Percentiles rank a stretch among this genome's conserved stretches.
phyloP scores from a whole-genome alignment of 2,797 vertebrate genomes.

The Eulemur coronatus region DNA sequence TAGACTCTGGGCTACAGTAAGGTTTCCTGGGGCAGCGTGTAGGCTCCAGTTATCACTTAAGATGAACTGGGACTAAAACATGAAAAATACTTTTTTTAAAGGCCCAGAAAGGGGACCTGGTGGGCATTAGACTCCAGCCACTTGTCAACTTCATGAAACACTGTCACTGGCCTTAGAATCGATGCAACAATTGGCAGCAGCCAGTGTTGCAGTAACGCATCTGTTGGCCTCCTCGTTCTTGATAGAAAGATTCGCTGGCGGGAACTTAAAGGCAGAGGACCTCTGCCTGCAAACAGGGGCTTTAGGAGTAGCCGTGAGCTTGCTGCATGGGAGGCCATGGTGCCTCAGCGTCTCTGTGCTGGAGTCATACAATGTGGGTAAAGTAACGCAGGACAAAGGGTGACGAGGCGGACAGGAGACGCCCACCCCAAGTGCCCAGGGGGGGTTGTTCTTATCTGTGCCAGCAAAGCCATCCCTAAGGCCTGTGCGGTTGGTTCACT shows the following conservation, averaged over 20 bases:
- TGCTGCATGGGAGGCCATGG: fast-evolving
- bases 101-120: not conserved
- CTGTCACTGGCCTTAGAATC: not conserved
- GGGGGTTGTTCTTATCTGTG: not conserved
- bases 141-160: not conserved
- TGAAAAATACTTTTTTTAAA: not conserved
- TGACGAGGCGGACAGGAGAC: not conserved
- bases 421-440: no score
- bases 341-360: not conserved
- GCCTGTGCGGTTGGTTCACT: not conserved
- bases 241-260: not conserved
- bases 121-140: not conserved
- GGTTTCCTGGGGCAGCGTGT: not conserved
- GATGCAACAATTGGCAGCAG: not conserved
- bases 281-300: not conserved
- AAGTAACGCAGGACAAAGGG: not conserved
- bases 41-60: not conserved
- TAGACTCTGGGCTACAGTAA: not conserved
- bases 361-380: not conserved
- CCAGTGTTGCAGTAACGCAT: not conserved
- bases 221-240: not conserved
- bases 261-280: not conserved
- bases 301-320: not conserved
- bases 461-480: not conserved
- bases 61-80: not conserved